Percentiles rank a stretch among this genome's conserved stretches.
phyloP scores from a whole-genome alignment of 2,113 vertebrate genomes.

The Forbesichthys agassizii region DNA sequence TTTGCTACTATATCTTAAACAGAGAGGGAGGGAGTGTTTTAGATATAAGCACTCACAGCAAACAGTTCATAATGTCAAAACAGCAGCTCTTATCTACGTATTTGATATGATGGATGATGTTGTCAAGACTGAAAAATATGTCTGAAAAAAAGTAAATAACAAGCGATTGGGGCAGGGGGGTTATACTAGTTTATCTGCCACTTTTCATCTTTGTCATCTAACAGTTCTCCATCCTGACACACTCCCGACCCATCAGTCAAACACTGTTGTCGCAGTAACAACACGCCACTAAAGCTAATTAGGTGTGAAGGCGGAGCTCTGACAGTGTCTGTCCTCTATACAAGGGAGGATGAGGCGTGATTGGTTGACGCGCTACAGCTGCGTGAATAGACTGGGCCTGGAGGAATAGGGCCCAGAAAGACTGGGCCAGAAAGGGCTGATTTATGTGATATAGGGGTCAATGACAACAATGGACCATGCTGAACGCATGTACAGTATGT shows the following conservation, averaged over 20 bases:
- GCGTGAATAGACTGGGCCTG: no score
- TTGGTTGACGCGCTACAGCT: constrained; percentile 27
- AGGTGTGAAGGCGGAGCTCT: constrained; percentile 14
- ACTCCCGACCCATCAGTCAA: background rate
- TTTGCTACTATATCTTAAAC: no score
- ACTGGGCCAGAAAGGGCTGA: background rate
- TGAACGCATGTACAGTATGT: no score
- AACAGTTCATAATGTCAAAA: constrained; percentile 11
- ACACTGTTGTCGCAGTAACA: background rate
- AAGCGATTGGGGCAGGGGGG: background rate
- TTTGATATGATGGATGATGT: constrained; percentile 48
- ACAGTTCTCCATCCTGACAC: constrained; percentile 17
- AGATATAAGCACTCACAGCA: background rate
- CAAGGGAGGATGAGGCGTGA: constrained; percentile 13
- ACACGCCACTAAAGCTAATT: constrained; percentile 36
- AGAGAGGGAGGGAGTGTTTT: background rate
- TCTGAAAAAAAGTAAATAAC: constrained; percentile 28
- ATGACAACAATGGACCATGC: no score
- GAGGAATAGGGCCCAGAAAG: constrained; percentile 14
- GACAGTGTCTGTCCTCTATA: constrained; percentile 24
- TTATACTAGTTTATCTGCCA: constrained; percentile 27
- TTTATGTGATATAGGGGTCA: no score
- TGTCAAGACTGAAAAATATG: constrained; percentile 43
- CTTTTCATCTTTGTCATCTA: constrained; percentile 51
- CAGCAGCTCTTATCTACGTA: constrained; percentile 15